Base-by-base conservation (phyloP, 2,113 vertebrate species). In the Oreochromis aureus region DNA sequence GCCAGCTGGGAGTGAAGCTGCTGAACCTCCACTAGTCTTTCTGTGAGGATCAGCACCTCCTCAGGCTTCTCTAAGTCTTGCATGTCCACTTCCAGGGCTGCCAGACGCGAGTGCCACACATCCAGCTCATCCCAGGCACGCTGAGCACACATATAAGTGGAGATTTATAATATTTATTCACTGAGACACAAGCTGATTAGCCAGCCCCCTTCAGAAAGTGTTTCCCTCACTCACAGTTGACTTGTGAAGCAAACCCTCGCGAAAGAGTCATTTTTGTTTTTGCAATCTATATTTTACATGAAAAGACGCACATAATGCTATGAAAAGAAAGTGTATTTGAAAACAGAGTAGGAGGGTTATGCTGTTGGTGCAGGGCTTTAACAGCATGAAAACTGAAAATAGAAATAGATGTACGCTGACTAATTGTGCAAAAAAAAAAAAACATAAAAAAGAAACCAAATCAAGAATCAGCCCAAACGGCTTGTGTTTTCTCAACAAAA, bases 51-150 rank as follows among this genome's bases (percentile, higher is more conserved):
- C 56, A 97, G 96, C 0, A 93, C 95, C 3, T 97, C 97, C 71
- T 95, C 95, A 0, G 97, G 97, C 10, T 96, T 93, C 88, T 97
- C 97, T 90, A 98, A 18, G 84, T 98, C 98, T 59, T 98, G 98
- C 55, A 99, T 93, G 81, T 98, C 97, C 18, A 97, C 96, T 89
- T 99, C 98, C 84, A 99, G 93, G 1, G 96, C 95, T 0, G 97
- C 97, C 39, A 98, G 90, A 48, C 95, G 95, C 36, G 98, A 97
- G 92, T 97, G 98, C 97, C 98, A 98, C 41, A 91, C 78, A 10
- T 99, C 97, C 46, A 99, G 91, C 94, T 98, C 97, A 9, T 98
- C 97, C 98, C 98, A 98, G 16, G 97, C 95, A 86, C 95, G 93
- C 99, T 99, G 95, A 51, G 58, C 48, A 95, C 24, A 76, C 24